A percentile compares a stretch with the other conserved stretches of the same genome.
phyloP scores from a whole-genome alignment of 2,888 invertebrate species.

The Diarsia brunnea region DNA sequence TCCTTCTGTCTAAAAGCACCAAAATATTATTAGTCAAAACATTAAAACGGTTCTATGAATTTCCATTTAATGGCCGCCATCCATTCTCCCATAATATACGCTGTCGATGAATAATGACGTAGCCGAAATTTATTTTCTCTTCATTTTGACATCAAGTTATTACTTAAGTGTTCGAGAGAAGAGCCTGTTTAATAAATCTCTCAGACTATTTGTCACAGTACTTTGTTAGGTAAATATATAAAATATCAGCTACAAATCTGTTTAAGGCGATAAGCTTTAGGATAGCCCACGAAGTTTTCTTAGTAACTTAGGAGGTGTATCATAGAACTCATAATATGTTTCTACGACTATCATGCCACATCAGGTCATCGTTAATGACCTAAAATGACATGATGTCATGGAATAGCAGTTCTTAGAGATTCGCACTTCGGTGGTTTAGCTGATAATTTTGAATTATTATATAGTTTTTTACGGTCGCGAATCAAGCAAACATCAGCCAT shows the following conservation, averaged over 20 bases:
- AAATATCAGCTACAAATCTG: conserved; percentile 37
- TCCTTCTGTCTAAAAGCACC: neutral
- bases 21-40: conserved; percentile 19
- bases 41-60: conserved; percentile 21
- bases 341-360: neutral
- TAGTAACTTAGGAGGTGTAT: neutral
- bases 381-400: neutral
- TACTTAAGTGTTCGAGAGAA: conserved; percentile 67
- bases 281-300: neutral
- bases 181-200: conserved; percentile 56
- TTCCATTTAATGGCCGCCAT: conserved; percentile 79
- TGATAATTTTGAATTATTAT: neutral
- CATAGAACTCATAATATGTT: neutral
- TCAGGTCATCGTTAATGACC: neutral
- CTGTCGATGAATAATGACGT: conserved; percentile 84
- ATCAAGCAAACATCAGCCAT: neutral
- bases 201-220: conserved; percentile 55
- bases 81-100: conserved; percentile 82
- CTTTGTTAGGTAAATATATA: conserved; percentile 37
- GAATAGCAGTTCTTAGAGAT: neutral
- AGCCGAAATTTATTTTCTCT: conserved; percentile 80
- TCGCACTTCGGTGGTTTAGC: neutral
- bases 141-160: conserved; percentile 74
- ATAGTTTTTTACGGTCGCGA: neutral
- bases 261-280: conserved; percentile 14